A percentile compares a stretch with the other conserved stretches of the same genome.
Evolutionary conservation across 1,140 invertebrate species (phyloP).

Genomic region (Manduca sexta): DNA sequence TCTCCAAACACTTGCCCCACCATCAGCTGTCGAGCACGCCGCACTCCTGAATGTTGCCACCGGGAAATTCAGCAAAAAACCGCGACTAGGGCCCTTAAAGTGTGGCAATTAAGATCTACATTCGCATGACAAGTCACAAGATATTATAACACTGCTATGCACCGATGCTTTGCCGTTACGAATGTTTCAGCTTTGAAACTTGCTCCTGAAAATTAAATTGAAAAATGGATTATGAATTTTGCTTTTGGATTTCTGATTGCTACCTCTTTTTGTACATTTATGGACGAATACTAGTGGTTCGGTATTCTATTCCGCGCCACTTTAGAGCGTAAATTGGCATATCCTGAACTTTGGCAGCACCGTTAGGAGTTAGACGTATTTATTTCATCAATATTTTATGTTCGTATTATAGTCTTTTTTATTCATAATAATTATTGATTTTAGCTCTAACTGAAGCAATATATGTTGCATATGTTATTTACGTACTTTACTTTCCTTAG

Average conservation of each 20-base stretch:
- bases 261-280: neutral
- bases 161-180: slow-evolving; percentile 38
- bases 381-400: too few relatives aligned
- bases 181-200: slow-evolving; percentile 53
- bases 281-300: too few relatives aligned
- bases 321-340: too few relatives aligned
- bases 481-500: too few relatives aligned
- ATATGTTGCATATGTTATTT: too few relatives aligned
- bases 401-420: too few relatives aligned
- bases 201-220: slow-evolving; percentile 52
- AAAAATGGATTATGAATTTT: slow-evolving; percentile 57
- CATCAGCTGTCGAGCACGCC: slow-evolving; percentile 36
- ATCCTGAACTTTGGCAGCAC: too few relatives aligned
- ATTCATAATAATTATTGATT: too few relatives aligned
- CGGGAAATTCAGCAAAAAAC: slow-evolving; percentile 40
- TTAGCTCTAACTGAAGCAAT: too few relatives aligned
- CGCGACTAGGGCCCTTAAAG: slow-evolving; percentile 55
- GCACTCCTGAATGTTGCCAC: slow-evolving; percentile 33
- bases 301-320: too few relatives aligned
- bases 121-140: slow-evolving; percentile 55
- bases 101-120: slow-evolving; percentile 60
- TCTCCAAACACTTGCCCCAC: slow-evolving; percentile 17
- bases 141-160: slow-evolving; percentile 36
- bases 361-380: too few relatives aligned
- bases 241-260: slow-evolving; percentile 11